Base-by-base conservation (phyloP, 2,113 vertebrate genomes). In the Zosterops lateralis region DNA sequence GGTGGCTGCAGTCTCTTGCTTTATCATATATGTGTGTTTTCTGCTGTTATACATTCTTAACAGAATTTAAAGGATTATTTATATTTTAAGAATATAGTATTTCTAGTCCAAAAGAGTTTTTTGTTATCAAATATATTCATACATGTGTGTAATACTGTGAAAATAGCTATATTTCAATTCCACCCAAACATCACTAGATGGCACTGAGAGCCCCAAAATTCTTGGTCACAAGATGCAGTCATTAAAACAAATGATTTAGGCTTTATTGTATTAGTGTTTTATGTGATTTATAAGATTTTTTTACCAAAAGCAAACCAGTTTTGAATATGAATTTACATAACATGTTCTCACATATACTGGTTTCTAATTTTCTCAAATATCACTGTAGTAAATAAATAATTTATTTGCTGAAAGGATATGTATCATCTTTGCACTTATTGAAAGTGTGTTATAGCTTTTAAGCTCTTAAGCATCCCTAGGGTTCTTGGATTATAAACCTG, bases 171-270 rank as follows among this genome's bases (percentile, higher is more conserved):
- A 26, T 40, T 94, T 94, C 67, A 77, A 42, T 93, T 96, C 44
- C 48, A 51, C 8, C 1, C 7, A 44, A 57, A 1, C 0, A 12
- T 65, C 98, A 95, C 97, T 97, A 98, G 98, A 97, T 98, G 98
- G 97, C 92, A 92, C 70, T 53, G 70, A 36, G 21, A 95, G 93
- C 45, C 90, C 29, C 96, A 84, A 29, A 96, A 96, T 60, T 74
- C 22, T 54, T 50, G 7, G 12, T 26, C 19, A 24, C 38, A 13
- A 16, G 5, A 3, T 9, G 12, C 29, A 5, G 22, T 7, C 16
- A 12, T 4, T 67, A 40, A 89, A 75, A 20, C 7, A 48, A 71
- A 57, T 4, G 0, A n/a, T 31, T 84, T 21, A 4, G 11, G 26
- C 9, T 38, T 58, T 12, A 28, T 20, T 48, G 3, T 40, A 48